These are phyloP conservation scores for Squalus acanthias DNA, from an alignment of 2,797 vertebrate species.

Conservation along the genomic window DNA sequence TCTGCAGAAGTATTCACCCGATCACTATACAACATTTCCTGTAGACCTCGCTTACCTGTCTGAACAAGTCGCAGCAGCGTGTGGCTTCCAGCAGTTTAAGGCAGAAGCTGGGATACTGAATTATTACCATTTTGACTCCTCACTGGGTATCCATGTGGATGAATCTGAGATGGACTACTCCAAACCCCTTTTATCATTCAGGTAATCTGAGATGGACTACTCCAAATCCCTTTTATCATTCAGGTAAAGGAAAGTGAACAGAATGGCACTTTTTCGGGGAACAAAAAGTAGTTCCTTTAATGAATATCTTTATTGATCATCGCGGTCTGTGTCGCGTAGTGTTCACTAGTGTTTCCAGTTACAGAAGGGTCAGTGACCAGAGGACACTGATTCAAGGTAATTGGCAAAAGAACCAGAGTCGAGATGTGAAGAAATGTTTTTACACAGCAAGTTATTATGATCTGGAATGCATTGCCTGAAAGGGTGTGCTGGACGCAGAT, in stretches of 20 bases:
- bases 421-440: background rate
- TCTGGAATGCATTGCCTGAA: background rate
- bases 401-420: background rate
- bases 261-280: too few species aligned
- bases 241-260: slow-evolving; percentile 61
- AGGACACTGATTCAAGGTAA: background rate
- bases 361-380: background rate
- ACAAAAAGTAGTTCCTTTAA: background rate
- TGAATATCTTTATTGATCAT: background rate
- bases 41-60: slow-evolving; percentile 79
- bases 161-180: slow-evolving; percentile 84
- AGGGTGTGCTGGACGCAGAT: background rate
- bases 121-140: slow-evolving; percentile 86
- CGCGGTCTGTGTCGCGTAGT: too few species aligned
- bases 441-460: background rate
- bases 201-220: slow-evolving; percentile 86
- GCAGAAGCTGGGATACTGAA: slow-evolving; percentile 91
- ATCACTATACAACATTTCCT: slow-evolving; percentile 76
- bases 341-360: background rate
- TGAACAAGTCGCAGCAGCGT: slow-evolving; percentile 69
- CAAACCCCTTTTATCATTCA: slow-evolving; percentile 81
- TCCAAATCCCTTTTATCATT: slow-evolving; percentile 80
- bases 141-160: slow-evolving; percentile 88
- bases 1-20: slow-evolving; percentile 76
- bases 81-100: slow-evolving; percentile 74